phyloP scores from a whole-genome alignment of 2,797 vertebrate genomes.

The Nannoperca obscura region DNA sequence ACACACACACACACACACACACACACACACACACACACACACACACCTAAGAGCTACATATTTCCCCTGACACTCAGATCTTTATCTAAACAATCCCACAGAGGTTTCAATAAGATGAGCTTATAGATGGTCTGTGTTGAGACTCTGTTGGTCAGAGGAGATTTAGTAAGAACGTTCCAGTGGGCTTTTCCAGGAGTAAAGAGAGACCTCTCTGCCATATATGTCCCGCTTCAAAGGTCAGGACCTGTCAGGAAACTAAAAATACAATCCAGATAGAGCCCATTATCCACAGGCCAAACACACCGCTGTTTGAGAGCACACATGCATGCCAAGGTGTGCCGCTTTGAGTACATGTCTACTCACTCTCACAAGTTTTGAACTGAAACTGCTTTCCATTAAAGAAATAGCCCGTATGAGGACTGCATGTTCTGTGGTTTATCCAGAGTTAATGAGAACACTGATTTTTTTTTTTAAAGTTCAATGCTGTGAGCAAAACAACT shows the following conservation, averaged over 20 bases:
- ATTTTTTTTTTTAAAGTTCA: neutral
- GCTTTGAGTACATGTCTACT: neutral
- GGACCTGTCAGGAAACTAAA: constrained; percentile 35
- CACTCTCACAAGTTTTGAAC: neutral
- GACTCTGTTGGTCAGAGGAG: constrained; percentile 31
- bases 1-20: neutral
- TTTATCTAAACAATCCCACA: constrained; percentile 52
- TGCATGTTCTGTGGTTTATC: neutral
- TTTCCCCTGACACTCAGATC: constrained; percentile 37
- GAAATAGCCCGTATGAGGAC: neutral
- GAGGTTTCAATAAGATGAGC: constrained; percentile 46
- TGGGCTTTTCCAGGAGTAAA: constrained; percentile 18
- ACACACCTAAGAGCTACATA: constrained; percentile 26
- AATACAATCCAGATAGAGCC: constrained; percentile 30
- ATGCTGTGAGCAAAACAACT: neutral
- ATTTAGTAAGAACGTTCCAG: constrained; percentile 60
- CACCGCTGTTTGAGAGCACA: neutral
- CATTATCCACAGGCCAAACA: constrained; percentile 44
- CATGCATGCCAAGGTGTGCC: neutral
- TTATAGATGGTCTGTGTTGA: constrained; percentile 44
- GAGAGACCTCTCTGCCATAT: constrained; percentile 27
- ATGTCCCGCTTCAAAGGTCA: constrained; percentile 46
- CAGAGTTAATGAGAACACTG: neutral
- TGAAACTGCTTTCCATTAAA: neutral
- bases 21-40: constrained; percentile 19